phyloP scores from a whole-genome alignment of 2,113 vertebrate genomes.

The Rhizomys pruinosus region DNA sequence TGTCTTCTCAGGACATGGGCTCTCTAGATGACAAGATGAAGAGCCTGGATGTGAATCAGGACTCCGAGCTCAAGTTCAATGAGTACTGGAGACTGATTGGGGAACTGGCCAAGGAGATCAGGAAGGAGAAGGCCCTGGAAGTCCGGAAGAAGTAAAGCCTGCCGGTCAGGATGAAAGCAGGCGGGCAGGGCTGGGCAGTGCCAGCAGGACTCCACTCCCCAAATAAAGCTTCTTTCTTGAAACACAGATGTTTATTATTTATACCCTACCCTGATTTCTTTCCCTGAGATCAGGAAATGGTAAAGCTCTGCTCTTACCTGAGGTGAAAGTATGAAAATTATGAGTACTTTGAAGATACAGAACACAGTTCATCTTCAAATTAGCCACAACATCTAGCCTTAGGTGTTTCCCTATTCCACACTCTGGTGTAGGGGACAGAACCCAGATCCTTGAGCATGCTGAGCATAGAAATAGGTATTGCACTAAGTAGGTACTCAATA shows the following conservation, averaged over 20 bases:
- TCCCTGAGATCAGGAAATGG: neutral
- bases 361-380: neutral
- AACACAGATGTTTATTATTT: slow-evolving; percentile 23
- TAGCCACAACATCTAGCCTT: neutral
- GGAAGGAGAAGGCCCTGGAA: slow-evolving; percentile 73
- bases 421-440: neutral
- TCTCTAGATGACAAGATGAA: slow-evolving; percentile 87
- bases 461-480: neutral
- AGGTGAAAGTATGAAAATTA: neutral
- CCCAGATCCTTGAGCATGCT: neutral
- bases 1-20: slow-evolving; percentile 76
- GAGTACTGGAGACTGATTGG: slow-evolving; percentile 88
- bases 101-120: slow-evolving; percentile 83
- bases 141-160: slow-evolving; percentile 58
- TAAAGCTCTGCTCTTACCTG: neutral
- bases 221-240: slow-evolving; percentile 63
- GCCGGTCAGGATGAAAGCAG: neutral
- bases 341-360: neutral
- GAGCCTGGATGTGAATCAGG: slow-evolving; percentile 84
- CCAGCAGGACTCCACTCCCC: neutral
- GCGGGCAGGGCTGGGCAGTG: neutral
- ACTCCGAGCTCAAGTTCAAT: slow-evolving; percentile 83
- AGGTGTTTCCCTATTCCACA: neutral
- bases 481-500: neutral
- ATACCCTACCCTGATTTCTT: neutral